Conservation (phyloP, 1,140 invertebrate genomes). For the Drosophila equinoxialis region DNA sequence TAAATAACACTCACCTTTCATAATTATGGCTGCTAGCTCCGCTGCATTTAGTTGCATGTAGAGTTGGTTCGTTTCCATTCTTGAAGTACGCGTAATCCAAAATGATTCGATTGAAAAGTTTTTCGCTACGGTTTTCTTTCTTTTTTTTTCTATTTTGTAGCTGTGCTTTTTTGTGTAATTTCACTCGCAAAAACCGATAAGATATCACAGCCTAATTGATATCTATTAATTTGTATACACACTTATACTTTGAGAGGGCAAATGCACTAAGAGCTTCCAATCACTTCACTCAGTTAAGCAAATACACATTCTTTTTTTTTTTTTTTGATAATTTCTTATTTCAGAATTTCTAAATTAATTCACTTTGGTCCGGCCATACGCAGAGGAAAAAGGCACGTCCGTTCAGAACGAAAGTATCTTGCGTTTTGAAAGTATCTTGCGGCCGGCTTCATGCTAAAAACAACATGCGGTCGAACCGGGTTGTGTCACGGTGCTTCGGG, state of each 20-base stretch:
- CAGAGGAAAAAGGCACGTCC: slow-evolving; percentile 6
- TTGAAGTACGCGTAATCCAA: slow-evolving; percentile 66
- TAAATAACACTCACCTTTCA: slow-evolving; percentile 69
- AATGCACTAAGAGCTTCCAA: background rate
- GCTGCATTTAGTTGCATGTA: slow-evolving; percentile 78
- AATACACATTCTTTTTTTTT: slow-evolving; percentile 18
- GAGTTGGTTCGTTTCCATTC: slow-evolving; percentile 58
- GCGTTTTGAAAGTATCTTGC: slow-evolving; percentile 45
- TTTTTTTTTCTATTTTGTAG: background rate
- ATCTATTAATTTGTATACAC: slow-evolving; percentile 32
- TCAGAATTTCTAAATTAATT: slow-evolving; percentile 27
- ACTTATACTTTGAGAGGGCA: background rate
- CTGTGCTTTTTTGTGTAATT: slow-evolving; percentile 11
- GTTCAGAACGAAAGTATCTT: slow-evolving; percentile 22
- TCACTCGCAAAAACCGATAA: slow-evolving; percentile 34
- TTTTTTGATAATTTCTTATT: slow-evolving; percentile 13
- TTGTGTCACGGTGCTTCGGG: slow-evolving; percentile 9
- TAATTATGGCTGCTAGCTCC: slow-evolving; percentile 75
- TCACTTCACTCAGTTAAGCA: background rate
- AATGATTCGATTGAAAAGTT: slow-evolving; percentile 5
- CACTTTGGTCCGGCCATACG: slow-evolving; percentile 40
- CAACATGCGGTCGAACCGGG: slow-evolving; percentile 71
- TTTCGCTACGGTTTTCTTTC: slow-evolving; percentile 1
- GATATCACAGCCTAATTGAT: slow-evolving; percentile 29
- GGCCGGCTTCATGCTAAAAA: slow-evolving; percentile 66